Evolutionary conservation across 2,113 vertebrate genomes (phyloP).

Genomic region (Climacteris rufus): DNA sequence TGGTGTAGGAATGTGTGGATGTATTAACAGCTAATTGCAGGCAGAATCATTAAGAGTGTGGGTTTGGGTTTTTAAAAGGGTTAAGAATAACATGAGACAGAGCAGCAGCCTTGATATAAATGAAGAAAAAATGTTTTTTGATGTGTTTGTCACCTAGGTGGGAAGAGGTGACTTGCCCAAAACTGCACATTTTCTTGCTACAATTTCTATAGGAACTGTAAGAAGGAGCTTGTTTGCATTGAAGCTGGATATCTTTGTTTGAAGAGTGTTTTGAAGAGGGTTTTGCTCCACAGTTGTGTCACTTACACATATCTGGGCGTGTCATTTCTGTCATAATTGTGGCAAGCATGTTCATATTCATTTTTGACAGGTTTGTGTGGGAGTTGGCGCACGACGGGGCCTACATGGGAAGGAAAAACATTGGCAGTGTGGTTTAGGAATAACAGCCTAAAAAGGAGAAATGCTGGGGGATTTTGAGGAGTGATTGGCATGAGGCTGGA

Average conservation of each 20-base stretch:
- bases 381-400: background rate
- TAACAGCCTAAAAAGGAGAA: background rate
- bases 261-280: background rate
- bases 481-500: background rate
- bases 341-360: rapidly evolving
- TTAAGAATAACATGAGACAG: background rate
- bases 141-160: background rate
- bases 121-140: background rate
- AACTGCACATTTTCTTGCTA: rapidly evolving
- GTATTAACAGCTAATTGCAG: background rate
- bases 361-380: background rate
- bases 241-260: background rate
- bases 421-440: background rate
- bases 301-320: rapidly evolving
- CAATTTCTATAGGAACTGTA: rapidly evolving
- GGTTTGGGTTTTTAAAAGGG: background rate
- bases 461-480: background rate
- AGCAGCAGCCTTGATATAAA: background rate
- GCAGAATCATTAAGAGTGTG: background rate
- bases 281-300: background rate
- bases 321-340: background rate
- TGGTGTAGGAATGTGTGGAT: rapidly evolving
- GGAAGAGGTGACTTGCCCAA: background rate
- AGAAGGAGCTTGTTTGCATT: rapidly evolving
- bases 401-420: background rate